Evolutionary conservation across 2,113 vertebrate genomes (phyloP), one percentile per base, ranked within the genome.

Genomic region (Pachycephala philippinensis): DNA sequence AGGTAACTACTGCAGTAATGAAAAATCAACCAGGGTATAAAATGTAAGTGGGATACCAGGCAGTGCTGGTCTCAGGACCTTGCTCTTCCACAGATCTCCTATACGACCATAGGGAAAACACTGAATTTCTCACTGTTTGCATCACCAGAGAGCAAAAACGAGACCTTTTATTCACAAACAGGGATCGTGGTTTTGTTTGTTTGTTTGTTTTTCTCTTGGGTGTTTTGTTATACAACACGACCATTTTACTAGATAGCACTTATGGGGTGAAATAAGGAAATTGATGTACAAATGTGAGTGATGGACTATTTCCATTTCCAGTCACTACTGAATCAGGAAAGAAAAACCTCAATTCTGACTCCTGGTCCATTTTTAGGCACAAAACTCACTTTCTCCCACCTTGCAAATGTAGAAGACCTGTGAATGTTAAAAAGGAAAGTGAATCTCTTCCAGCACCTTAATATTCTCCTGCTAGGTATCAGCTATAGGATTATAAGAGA

Each of bases 1-100:
- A 96, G 93, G 92, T 90, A 96, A 96, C 93, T 94, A 94, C 83
- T 78, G 93, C 79, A 15, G 24, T 96, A 96, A 95, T 92, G 83
- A 95, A 97, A 95, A 96, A 96, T 96, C 94, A 95, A 93, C 90
- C 6, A 3, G 69, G 53, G 76, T 80, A 90, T 93, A 86, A 94
- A 94, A 89, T 11, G 5, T 72, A 87, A 87, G 81, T 9, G 9
- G 74, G 84, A 92, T 59, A 50, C 49, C 47, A 40, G 68, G 64
- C 76, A 52, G 28, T 60, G 53, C 60, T 76, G 56, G n/a, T 88
- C 68, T 77, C 76, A 61, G 56, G 77, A 72, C 45, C 72, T 54
- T 72, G 49, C 56, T 92, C 81, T 95, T 95, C 88, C 61, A 87
- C 52, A 69, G 80, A 78, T 84, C 69, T 87, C 57, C 60, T 80